Evolutionary conservation across 1,140 invertebrate species (phyloP), one percentile per base, ranked within the genome.

Genomic region (Tetraneura akinire): DNA sequence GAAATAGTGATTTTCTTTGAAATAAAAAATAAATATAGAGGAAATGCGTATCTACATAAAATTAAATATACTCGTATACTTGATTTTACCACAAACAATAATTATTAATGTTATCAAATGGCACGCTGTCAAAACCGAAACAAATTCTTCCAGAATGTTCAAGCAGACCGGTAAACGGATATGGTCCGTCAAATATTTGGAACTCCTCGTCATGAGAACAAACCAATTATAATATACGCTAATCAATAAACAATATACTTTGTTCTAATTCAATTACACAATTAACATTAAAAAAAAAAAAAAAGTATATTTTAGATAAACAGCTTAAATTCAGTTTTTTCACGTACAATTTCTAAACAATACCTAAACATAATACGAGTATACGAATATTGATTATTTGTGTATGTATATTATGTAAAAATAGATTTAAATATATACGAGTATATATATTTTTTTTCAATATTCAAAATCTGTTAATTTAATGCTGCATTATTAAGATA

Each of bases 121-220:
- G 62, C 32, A 42, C 10, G 37, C 32, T 45, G 37, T 66, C 18
- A 23, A 66, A 47, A 68, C 64, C 64, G 64, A 47, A 68, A 37
- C 32, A 68, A 68, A 73, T 53, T 73, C 3, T 73, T 29, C 70
- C 16, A 21, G 8, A 73, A 53, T 53, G 70, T 47, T 73, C 47
- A 32, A 73, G n/a, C 70, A n/a, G 32, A 73, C 70, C 47, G 70
- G 70, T 29, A 73, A 73, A 73, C 70, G 70, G 70, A 51, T 53
- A 73, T 73, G 70, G 70, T 73, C 70, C n/a, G 23, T 73, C 70
- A 73, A 53, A 73, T 73, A 73, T 73, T 49, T 73, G 70, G 70
- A 16, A 23, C 64, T 68, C 0, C 23, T 51, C 70, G 45, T 73
- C 70, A 53, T 73, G 49, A 53, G 49, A 49, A 49, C 26, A 53